Base-by-base conservation (phyloP, 2,888 invertebrate species). In the Flabesymbios commensalis region DNA sequence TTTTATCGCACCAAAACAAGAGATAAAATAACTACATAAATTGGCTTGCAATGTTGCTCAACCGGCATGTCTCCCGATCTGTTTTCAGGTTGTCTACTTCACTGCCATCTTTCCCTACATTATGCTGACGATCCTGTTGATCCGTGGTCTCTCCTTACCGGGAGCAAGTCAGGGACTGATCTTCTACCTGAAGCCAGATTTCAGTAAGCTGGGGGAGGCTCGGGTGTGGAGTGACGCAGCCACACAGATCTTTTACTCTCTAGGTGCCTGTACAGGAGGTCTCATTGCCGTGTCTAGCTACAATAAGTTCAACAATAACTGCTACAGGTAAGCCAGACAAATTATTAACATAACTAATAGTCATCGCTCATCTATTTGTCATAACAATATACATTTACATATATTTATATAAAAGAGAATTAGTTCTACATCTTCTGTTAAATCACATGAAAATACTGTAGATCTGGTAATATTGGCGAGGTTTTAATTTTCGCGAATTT, bases 181-280 rank as follows among this genome's bases (percentile, higher is more conserved):
- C 2, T 91, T 89, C 79, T 93, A 92, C 78, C 83, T 92, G 52
- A 90, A 88, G 45, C 92, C 92, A 2, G 88, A 90, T 74, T 91
- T 90, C 84, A 86, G 86, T 53, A 88, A 88, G 74, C 85, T 91
- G 54, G 85, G 86, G 33, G 90, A 91, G 74, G 88, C 91, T 28
- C 10, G 63, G 62, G 59, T 59, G 17, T 69, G 69, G 69, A 57
- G 58, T 36, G 69, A 69, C 45, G 69, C 69, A 17, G 69, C 64
- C 51, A 69, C 66, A 1, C 69, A 69, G 63, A 69, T 69, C 26
- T 69, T 69, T 52, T 69, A 65, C 57, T 65, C 69, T 0, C 52
- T 69, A 36, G 65, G 70, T 36, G 68, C 71, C 32, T 75, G 73
- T 55, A 61, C 72, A 33, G 75, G 75, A 31, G 75, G 72, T 26